Base-by-base conservation (phyloP, 2,888 invertebrate species). In the Aquatica leii region DNA sequence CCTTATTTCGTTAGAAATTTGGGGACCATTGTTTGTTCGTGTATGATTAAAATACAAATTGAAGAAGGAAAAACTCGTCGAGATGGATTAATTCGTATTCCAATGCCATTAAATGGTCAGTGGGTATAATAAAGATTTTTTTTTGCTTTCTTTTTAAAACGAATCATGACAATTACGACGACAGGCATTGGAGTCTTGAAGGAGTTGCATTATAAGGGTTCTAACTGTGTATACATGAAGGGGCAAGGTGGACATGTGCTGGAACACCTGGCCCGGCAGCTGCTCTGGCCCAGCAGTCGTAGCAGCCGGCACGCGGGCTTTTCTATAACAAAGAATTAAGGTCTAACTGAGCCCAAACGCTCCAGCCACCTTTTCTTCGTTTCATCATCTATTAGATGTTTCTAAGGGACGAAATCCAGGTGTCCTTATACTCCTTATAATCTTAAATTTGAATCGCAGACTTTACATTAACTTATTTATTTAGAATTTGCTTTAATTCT, bases 211-310 rank as follows among this genome's bases (percentile, higher is more conserved):
- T 59, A 59, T 64, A 56, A 65, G 60, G 65, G 65, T 50, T 52
- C 46, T 40, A 56, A 60, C 18, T 59, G 54, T 63, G 55, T 56
- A 51, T 59, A 63, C 52, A 56, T 41, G 57, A 62, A 68, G 65
- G 63, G 64, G 67, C 64, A 67, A 64, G 61, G 61, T 68, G 65
- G 68, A 60, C 62, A 68, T 64, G 63, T 63, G 66, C 68, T 63
- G 71, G 74, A 74, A 78, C 79, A 79, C 79, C 79, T 79, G 79
- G 79, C 77, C 70, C 73, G 74, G 74, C 79, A 79, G 78, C 79
- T 79, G 79, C 71, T 71, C 67, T 14, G 67, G 21, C 64, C 63
- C 62, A 59, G 63, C 63, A 59, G 63, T 64, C 63, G 59, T 67
- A 73, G 72, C 73, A 75, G 65, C 67, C 65, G 65, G 66, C 66